A percentile compares a stretch with the other conserved stretches of the same genome.
phyloP scores from a whole-genome alignment of 2,888 invertebrate species.

The Agrenia bidenticulata region DNA sequence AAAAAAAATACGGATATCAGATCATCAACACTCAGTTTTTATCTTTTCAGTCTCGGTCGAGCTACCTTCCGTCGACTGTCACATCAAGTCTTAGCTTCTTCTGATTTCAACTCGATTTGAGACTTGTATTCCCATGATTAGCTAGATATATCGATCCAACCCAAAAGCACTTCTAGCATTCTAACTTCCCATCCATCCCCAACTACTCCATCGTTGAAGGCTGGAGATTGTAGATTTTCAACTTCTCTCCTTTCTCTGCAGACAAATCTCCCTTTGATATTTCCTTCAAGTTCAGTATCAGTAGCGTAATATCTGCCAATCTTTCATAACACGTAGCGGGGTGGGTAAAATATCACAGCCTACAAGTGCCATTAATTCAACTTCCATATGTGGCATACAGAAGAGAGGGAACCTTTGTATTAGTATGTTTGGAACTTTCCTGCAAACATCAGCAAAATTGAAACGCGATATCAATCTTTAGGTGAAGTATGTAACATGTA shows the following conservation, averaged over 20 bases:
- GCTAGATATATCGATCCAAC: slow-evolving; percentile 20
- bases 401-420: too few species aligned
- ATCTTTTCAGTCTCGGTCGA: slow-evolving; percentile 16
- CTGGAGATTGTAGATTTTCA: too few species aligned
- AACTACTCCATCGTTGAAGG: background rate
- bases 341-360: too few species aligned
- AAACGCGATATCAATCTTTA: too few species aligned
- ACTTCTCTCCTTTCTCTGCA: background rate
- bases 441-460: too few species aligned
- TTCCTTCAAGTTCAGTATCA: background rate
- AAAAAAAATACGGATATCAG: slow-evolving; percentile 20
- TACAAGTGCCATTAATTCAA: too few species aligned
- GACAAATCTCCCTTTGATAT: slow-evolving; percentile 9
- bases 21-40: slow-evolving; percentile 23
- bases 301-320: too few species aligned
- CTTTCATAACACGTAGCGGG: too few species aligned
- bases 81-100: slow-evolving; percentile 24
- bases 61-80: slow-evolving; percentile 37
- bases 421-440: too few species aligned
- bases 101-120: slow-evolving; percentile 34
- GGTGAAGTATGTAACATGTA: too few species aligned
- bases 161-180: too few species aligned
- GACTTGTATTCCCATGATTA: slow-evolving; percentile 37
- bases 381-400: too few species aligned
- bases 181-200: background rate